Base-by-base conservation (phyloP, 2,113 vertebrate species). In the Numida meleagris region DNA sequence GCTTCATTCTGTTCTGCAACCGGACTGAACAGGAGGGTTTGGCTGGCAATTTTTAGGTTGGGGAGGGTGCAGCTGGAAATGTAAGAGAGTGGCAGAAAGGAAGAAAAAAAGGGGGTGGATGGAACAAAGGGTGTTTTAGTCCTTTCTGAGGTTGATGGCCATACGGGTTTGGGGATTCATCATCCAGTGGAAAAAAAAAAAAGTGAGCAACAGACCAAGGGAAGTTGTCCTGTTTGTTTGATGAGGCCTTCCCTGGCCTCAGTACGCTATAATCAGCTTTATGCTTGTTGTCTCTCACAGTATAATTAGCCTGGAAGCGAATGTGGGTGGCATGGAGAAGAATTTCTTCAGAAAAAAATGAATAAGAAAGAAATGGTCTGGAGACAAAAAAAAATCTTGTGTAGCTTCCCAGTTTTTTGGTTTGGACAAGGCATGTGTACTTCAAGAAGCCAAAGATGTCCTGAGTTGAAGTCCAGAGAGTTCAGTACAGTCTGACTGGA, bases 91-190 rank as follows among this genome's bases (percentile, higher is more conserved):
- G 78, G 48, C 70, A 86, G 78, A 70, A 95, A 66, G 34, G 42
- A 78, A 57, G 12, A 4, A 68, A 71, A 62, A 67, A 53, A 2
- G 21, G 96, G 82, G 92, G 89, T 95, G 94, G 74, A 59, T 29
- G 91, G 97, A 97, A 98, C 96, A 98, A 97, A 98, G 97, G 90
- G 96, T 91, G 86, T 95, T 98, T 98, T 97, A 83, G 77, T 51
- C 38, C 92, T 94, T 73, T 90, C 92, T 55, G 57, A 95, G 48
- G 42, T 91, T 53, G 42, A 62, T 33, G 19, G 61, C 51, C 93
- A 3, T 91, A 90, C 17, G 29, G 70, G 68, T 95, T 94, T 82
- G 48, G 89, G 79, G 45, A 94, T 94, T 94, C 68, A 93, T 96
- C 55, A 81, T 87, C 42, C 86, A 46, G 78, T 70, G 83, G 78